Conservation (phyloP, 2,113 vertebrate species). For the Ia io region DNA sequence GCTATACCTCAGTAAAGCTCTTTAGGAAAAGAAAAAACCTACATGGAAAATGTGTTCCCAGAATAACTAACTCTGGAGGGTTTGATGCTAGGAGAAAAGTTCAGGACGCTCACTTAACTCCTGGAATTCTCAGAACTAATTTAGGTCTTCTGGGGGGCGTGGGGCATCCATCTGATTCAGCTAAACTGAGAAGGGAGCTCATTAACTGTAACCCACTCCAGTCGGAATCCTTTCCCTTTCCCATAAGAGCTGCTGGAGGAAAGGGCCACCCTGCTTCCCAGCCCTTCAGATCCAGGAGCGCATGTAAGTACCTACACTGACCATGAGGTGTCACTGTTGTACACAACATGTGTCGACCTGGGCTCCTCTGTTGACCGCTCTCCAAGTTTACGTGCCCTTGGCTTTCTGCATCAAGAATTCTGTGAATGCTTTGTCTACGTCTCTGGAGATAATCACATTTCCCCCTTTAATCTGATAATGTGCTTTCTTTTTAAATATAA, state of each 20-base stretch:
- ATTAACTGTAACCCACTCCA: no score
- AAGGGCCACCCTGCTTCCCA: rapidly evolving
- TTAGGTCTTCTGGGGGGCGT: background rate
- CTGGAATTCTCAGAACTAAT: background rate
- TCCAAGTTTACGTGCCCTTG: rapidly evolving
- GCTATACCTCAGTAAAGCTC: background rate
- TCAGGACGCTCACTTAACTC: background rate
- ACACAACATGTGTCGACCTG: background rate
- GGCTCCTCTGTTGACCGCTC: rapidly evolving
- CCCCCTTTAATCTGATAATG: background rate
- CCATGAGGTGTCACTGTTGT: conserved; percentile 54
- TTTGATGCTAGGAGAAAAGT: background rate
- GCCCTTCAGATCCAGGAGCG: no score
- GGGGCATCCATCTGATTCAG: background rate
- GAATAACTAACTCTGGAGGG: background rate
- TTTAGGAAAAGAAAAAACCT: background rate
- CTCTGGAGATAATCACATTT: background rate
- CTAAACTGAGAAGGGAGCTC: background rate
- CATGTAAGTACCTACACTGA: background rate
- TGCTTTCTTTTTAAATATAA: background rate
- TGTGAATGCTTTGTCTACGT: background rate
- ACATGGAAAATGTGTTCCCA: background rate
- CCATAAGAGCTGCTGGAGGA: rapidly evolving
- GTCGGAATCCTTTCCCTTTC: background rate
- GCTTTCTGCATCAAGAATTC: background rate